Evolutionary conservation across 2,797 vertebrate species (phyloP), one percentile per base, ranked within the genome.

Genomic region (Darevskia mixta): DNA sequence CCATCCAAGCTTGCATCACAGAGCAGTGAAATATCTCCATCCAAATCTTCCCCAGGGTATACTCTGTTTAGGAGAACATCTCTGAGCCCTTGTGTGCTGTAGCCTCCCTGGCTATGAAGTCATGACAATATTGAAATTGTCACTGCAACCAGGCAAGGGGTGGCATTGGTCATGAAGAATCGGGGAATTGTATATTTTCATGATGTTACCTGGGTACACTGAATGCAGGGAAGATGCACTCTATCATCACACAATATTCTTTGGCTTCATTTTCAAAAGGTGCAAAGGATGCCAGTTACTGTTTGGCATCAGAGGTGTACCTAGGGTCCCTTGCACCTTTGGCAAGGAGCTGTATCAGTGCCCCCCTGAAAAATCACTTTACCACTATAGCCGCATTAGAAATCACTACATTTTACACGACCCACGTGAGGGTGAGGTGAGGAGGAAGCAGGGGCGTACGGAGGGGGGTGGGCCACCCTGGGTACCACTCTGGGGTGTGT

Each of bases 391-490:
- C 49, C 49, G 13, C 49, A 49, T 49, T 49, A 49, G 49, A 49
- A 49, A 49, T 49, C 49, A 49, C 49, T 49, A 49, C 49, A 49
- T 49, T 49, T 49, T 49, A 49, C 11, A 49, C 1, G 1, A 49
- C 49, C 11, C 11, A 49, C 13, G 49, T 49, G 13, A 49, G 49
- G 11, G 11, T 49, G 11, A 15, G 49, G 49, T 49, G 49, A 49
- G 49, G 49, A 49, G 49, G 49, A 49, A 49, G 49, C 49, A 49
- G 13, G 13, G 49, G 49, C 1, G 3, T 49, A 49, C 3, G 49
- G 10, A 4, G 3, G 49, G 11, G 49, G 49, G 49, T 3, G 13
- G 13, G 3, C 3, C 1, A 1, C 11, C 49, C 11, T 13, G 13
- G 3, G 3, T 49, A 49, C 11, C 49, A 49, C 11, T 15, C 3